Conservation (phyloP, 1,140 invertebrate species). For the Liolophura sinensis region DNA sequence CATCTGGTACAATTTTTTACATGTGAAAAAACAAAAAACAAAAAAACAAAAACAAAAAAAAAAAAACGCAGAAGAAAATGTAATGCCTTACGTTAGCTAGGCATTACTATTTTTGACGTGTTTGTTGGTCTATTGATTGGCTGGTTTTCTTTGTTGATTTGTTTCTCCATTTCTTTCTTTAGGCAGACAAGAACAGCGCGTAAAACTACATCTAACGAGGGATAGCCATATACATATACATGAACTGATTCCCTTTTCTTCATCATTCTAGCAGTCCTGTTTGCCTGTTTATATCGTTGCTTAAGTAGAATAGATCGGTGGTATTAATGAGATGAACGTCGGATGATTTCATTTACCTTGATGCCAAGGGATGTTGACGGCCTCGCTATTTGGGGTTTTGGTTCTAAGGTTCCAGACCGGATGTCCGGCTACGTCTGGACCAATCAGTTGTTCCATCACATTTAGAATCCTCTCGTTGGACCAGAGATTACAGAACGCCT, state of each 20-base stretch:
- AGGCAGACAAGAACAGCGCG: too few relatives aligned
- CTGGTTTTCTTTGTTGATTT: not conserved
- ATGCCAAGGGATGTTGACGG: slow-evolving; percentile 47
- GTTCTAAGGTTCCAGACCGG: slow-evolving; percentile 54
- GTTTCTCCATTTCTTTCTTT: not conserved
- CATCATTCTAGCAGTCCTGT: not conserved
- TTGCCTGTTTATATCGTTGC: not conserved
- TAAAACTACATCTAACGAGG: too few relatives aligned
- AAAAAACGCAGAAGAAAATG: too few relatives aligned
- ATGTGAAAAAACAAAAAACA: too few relatives aligned
- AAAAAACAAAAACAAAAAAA: too few relatives aligned
- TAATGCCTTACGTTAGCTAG: too few relatives aligned
- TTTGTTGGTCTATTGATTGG: not conserved
- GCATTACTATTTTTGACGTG: too few relatives aligned
- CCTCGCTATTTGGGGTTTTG: slow-evolving; percentile 43
- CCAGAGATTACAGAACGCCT: slow-evolving; percentile 44
- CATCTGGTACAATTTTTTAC: too few relatives aligned
- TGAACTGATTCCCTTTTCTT: not conserved
- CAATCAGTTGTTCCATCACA: slow-evolving; percentile 50
- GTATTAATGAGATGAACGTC: not conserved
- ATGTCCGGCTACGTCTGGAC: slow-evolving; percentile 50
- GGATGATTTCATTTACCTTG: slow-evolving; percentile 29
- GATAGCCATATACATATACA: too few relatives aligned
- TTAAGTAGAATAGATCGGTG: not conserved
- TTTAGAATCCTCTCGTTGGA: slow-evolving; percentile 48